Base-by-base conservation (phyloP, 2,888 invertebrate species). In the Chloroclysta siterata region DNA sequence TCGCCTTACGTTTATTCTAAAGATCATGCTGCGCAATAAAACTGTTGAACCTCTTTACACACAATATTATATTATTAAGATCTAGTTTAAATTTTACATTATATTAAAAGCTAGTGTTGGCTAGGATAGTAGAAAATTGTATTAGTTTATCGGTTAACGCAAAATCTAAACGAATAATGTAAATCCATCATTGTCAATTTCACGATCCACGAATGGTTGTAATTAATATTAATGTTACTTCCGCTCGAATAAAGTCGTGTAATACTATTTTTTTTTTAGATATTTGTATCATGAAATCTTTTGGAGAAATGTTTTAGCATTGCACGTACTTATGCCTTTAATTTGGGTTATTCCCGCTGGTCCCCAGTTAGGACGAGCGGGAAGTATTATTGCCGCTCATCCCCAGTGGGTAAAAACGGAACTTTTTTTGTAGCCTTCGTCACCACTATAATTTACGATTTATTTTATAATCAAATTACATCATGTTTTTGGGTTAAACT, bases 1-100 rank as follows among this genome's bases (percentile, higher is more conserved):
- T 68, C 68, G 72, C 72, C 72, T 72, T 72, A 72, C 58, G 63
- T 69, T 72, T 72, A 72, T 72, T 72, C 70, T 72, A 72, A 72
- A 72, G 57, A 66, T 68, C 70, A 72, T 66, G 65, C 72, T 69
- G 67, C 72, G 72, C 72, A 72, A 72, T 72, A 70, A 69, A 63
- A 60, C 70, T 72, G 65, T 66, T 69, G 51, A 68, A 69, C 70
- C 70, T 70, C 72, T 70, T 68, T 72, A 72, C 72, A 70, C 68
- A 70, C 72, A 70, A 70, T 72, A 65, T 72, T 70, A 60, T 70
- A 68, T 63, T 59, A 55, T 51, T 72, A 70, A 70, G 70, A 60
- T 65, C 70, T 72, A 72, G 72, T 65, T 69, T 59, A 72, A 69
- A 72, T 68, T 70, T 69, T 72, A 72, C 70, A 72, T 72, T 68